These are phyloP conservation scores for Ceyx margarethae DNA, from an alignment of 2,113 vertebrate genomes.

Conservation along the genomic window DNA sequence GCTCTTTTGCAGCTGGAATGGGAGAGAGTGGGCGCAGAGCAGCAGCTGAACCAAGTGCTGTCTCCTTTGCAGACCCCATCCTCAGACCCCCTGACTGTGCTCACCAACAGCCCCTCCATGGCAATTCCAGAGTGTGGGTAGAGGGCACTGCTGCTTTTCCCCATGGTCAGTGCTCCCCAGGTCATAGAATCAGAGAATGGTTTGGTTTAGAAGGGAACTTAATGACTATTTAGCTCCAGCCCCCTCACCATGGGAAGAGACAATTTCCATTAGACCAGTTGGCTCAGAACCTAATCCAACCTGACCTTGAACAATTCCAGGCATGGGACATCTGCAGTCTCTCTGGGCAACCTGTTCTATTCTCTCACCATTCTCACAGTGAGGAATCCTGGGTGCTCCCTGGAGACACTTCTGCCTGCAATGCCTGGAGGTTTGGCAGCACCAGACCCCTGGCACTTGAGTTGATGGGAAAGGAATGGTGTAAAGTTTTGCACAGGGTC, in stretches of 20 bases:
- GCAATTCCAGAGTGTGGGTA: background rate
- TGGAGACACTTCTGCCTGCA: fast-evolving
- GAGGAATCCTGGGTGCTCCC: background rate
- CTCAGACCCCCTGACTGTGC: fast-evolving
- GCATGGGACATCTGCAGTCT: background rate
- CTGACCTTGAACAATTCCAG: background rate
- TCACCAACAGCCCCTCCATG: background rate
- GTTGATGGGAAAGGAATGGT: background rate
- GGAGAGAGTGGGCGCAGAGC: fast-evolving
- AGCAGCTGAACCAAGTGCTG: fast-evolving
- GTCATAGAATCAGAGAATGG: background rate
- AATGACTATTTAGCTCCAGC: background rate
- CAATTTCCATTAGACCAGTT: background rate
- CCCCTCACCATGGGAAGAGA: background rate
- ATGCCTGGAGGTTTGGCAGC: fast-evolving
- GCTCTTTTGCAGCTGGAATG: background rate
- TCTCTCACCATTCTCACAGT: background rate
- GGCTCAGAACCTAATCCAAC: background rate
- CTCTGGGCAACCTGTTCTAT: background rate
- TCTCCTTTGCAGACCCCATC: background rate
- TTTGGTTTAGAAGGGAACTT: background rate
- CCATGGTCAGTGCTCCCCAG: fast-evolving
- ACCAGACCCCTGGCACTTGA: fast-evolving
- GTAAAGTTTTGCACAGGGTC: fast-evolving
- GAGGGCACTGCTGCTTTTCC: background rate